These are phyloP conservation scores for Cyclura pinguis DNA, from an alignment of 2,797 vertebrate genomes.

Conservation along the genomic window DNA sequence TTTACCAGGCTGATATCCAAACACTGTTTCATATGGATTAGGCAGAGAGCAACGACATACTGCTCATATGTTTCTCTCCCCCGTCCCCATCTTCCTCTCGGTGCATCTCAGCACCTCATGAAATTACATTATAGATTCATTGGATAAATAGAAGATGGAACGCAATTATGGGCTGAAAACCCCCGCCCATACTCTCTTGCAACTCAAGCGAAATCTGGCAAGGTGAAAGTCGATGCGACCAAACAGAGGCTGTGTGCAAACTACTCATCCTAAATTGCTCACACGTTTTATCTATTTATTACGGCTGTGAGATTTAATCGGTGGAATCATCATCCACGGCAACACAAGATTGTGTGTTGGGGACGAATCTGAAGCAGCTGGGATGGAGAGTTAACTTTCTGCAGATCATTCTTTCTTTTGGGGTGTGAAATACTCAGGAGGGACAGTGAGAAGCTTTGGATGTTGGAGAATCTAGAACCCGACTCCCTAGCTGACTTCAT, in stretches of 20 bases:
- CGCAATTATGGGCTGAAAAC: slow-evolving; percentile 69
- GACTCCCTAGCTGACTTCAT: too few species aligned
- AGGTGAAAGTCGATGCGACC: slow-evolving; percentile 56
- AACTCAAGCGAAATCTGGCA: slow-evolving; percentile 43
- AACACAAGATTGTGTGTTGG: neutral
- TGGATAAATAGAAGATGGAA: slow-evolving; percentile 79
- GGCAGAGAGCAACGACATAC: slow-evolving; percentile 60
- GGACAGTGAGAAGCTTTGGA: neutral
- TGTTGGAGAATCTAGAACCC: neutral
- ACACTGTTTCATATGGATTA: slow-evolving; percentile 83
- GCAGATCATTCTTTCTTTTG: neutral
- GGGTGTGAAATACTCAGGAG: neutral
- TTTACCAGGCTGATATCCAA: slow-evolving; percentile 76
- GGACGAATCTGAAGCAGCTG: neutral
- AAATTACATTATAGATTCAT: slow-evolving; percentile 87
- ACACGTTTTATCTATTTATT: slow-evolving; percentile 49
- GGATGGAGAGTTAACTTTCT: neutral
- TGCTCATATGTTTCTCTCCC: slow-evolving; percentile 68
- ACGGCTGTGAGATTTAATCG: neutral
- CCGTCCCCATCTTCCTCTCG: slow-evolving; percentile 52
- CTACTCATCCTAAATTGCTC: slow-evolving; percentile 61
- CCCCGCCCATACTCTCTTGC: neutral
- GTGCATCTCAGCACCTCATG: slow-evolving; percentile 78
- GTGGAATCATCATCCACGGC: neutral
- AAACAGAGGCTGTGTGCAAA: slow-evolving; percentile 53